Conservation (phyloP, 2,888 invertebrate species). For the Pherbina coryleti region DNA sequence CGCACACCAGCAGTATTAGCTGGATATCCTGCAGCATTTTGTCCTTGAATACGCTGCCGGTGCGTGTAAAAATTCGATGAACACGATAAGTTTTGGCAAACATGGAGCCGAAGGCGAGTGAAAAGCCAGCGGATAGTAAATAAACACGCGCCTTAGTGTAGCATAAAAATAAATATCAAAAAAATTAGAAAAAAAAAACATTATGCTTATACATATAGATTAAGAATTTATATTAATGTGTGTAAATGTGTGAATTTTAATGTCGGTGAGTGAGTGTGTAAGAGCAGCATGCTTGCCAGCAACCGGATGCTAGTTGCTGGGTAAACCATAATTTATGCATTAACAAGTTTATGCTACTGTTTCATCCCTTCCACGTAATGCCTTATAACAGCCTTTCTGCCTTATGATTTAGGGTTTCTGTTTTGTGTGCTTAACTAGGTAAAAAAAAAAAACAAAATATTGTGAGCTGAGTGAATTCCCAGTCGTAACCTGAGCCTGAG, state of each 20-base stretch:
- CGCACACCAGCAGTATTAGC: constrained; percentile 85
- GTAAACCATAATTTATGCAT: not conserved
- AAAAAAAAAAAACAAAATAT: no score
- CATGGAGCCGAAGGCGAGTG: constrained; percentile 93
- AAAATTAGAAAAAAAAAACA: constrained; percentile 17
- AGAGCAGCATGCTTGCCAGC: not conserved
- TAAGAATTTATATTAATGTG: no score
- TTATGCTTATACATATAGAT: no score
- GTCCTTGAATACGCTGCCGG: constrained; percentile 87
- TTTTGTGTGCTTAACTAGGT: not conserved
- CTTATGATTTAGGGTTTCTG: not conserved
- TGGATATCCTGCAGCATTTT: constrained; percentile 92
- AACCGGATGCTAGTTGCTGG: not conserved
- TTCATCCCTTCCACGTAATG: no score
- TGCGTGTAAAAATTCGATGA: constrained; percentile 89
- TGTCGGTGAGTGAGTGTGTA: not conserved
- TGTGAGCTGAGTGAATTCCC: no score
- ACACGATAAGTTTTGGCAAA: constrained; percentile 94
- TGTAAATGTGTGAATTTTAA: not conserved
- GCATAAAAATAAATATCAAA: constrained; percentile 40
- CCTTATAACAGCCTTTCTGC: no score
- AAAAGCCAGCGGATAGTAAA: constrained; percentile 90
- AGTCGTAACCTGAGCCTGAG: no score
- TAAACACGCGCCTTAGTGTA: constrained; percentile 83
- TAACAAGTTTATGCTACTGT: not conserved